Conservation (phyloP, 2,797 vertebrate genomes). For the Siniperca undulata region DNA sequence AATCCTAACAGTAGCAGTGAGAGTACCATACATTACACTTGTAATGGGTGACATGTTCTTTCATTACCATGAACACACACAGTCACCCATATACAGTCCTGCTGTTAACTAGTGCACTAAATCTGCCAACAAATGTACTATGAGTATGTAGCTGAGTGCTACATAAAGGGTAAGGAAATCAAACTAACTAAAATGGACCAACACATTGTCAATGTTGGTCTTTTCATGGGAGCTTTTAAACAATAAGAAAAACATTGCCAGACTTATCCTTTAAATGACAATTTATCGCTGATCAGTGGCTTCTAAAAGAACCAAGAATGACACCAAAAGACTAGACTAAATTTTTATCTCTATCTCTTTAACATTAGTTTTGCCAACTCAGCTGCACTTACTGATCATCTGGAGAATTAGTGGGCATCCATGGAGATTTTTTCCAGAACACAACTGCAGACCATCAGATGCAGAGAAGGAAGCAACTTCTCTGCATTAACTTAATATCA, state of each 20-base stretch:
- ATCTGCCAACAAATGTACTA: too few relatives aligned
- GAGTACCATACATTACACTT: not conserved
- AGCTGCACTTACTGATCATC: not conserved
- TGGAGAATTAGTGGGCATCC: not conserved
- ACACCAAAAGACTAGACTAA: not conserved
- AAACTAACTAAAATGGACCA: too few relatives aligned
- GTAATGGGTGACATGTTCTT: too few relatives aligned
- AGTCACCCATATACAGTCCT: too few relatives aligned
- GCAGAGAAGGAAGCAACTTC: not conserved
- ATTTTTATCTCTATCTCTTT: too few relatives aligned
- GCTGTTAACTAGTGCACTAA: too few relatives aligned
- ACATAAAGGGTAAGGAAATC: too few relatives aligned
- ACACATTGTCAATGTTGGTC: not conserved
- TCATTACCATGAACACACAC: too few relatives aligned
- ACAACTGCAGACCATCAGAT: not conserved
- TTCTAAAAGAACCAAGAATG: not conserved
- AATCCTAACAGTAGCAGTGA: not conserved
- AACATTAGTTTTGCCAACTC: not conserved
- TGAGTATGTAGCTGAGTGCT: too few relatives aligned
- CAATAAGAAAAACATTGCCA: not conserved
- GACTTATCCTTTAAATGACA: not conserved
- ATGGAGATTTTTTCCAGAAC: not conserved
- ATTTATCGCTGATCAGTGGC: not conserved
- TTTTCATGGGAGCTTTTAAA: not conserved
- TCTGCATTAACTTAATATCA: not conserved